These are phyloP conservation scores for Apolygus lucorum DNA, from an alignment of 1,140 invertebrate genomes.

Conservation along the genomic window DNA sequence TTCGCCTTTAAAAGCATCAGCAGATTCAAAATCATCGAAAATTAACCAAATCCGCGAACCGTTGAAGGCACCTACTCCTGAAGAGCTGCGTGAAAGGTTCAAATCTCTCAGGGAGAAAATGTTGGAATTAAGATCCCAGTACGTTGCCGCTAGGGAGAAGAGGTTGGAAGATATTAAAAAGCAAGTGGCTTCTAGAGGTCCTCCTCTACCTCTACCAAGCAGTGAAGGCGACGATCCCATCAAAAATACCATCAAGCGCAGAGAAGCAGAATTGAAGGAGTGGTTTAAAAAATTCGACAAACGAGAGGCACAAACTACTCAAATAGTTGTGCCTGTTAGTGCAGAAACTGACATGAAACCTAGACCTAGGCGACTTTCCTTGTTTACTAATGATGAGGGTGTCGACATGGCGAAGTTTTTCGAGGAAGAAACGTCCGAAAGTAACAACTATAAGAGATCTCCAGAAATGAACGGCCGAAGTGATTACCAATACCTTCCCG, in stretches of 20 bases:
- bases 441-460: not conserved
- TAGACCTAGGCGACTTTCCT: slow-evolving; percentile 10
- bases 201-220: not conserved
- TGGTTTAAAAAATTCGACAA: slow-evolving; percentile 9
- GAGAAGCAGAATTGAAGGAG: slow-evolving; percentile 20
- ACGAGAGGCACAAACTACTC: not conserved
- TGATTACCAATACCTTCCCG: not conserved
- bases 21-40: not conserved
- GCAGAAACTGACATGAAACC: not conserved
- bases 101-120: slow-evolving; percentile 3
- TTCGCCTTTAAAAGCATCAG: not conserved
- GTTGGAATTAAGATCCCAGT: slow-evolving; percentile 11
- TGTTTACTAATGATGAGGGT: slow-evolving; percentile 6
- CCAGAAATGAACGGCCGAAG: not conserved
- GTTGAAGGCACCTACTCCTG: not conserved
- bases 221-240: not conserved
- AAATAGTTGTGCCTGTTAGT: not conserved
- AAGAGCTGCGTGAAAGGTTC: slow-evolving; percentile 14
- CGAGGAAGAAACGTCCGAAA: not conserved
- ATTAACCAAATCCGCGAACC: not conserved
- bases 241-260: slow-evolving; percentile 2
- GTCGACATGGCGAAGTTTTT: not conserved
- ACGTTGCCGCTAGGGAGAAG: not conserved
- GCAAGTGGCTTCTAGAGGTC: not conserved
- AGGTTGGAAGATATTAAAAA: not conserved